Evolutionary conservation across 2,797 vertebrate genomes (phyloP).

Genomic region (Remorina albescens): DNA sequence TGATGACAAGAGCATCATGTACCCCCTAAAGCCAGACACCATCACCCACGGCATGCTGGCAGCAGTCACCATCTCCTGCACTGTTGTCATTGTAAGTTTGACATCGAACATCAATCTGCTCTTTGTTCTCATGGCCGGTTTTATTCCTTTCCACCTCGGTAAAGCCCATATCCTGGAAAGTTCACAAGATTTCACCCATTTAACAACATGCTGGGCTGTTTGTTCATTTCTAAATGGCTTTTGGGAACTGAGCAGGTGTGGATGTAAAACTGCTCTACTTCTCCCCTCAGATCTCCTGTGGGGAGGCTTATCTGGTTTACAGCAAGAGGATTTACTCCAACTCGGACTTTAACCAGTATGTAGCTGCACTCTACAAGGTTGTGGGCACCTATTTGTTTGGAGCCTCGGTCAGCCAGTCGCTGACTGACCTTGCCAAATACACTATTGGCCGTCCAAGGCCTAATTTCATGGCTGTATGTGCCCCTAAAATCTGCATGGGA

Average conservation of each 20-base stretch:
- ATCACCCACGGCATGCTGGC: slow-evolving; percentile 92
- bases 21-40: slow-evolving; percentile 91
- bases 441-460: slow-evolving; percentile 93
- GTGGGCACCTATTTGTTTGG: slow-evolving; percentile 95
- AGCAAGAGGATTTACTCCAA: slow-evolving; percentile 90
- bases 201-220: slow-evolving; percentile 9
- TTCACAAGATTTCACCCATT: background rate
- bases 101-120: background rate
- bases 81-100: slow-evolving; percentile 88
- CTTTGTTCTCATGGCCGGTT: background rate
- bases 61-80: slow-evolving; percentile 90
- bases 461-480: slow-evolving; percentile 91
- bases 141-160: slow-evolving; percentile 10
- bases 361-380: slow-evolving; percentile 94
- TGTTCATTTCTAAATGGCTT: slow-evolving; percentile 2
- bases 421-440: slow-evolving; percentile 95
- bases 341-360: slow-evolving; percentile 93
- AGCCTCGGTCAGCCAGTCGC: slow-evolving; percentile 91
- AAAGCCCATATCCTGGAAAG: slow-evolving; percentile 2
- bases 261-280: background rate
- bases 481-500: slow-evolving; percentile 85
- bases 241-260: background rate
- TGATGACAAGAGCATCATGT: slow-evolving; percentile 91
- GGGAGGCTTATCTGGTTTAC: slow-evolving; percentile 92
- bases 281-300: slow-evolving; percentile 80